Evolutionary conservation across 2,888 invertebrate species (phyloP), one percentile per base, ranked within the genome.

Genomic region (Epistrophe eligans): DNA sequence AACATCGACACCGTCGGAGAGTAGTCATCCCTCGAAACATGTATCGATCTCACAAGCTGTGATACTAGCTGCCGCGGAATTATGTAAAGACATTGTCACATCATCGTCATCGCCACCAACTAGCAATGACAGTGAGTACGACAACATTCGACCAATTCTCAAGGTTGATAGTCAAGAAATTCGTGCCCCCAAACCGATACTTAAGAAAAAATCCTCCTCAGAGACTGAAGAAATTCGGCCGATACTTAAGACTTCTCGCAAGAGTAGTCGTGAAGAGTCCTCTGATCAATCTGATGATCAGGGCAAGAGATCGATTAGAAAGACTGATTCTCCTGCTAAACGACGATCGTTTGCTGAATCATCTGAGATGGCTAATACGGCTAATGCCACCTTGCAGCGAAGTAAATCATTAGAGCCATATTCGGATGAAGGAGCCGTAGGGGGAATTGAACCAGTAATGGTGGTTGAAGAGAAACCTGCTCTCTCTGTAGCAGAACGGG

Each of bases 201-300:
- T 98, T 50, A 98, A 98, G 93, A 98, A 98, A 93, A 97, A 98
- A 92, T 96, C 96, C 0, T 96, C 95, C 88, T 95, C 95, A 0
- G 96, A 96, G 89, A 94, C 95, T 90, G 96, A 95, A 64, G 96
- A 96, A 89, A 96, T 96, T 66, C 94, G 95, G 89, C 96, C 97
- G 40, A 97, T 97, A 89, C 93, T 97, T 57, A 97, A 97, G 92
- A 94, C 95, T 62, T 95, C 95, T 1, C 95, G 95, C 89, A 95
- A 95, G 90, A 94, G 95, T 90, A 95, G 95, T 38, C 94, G 95
- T 70, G 96, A 95, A 89, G 95, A 95, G 91, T 91, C 91, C 67
- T 89, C 89, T 40, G 85, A 79, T 43, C 83, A 84, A 50, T 88
- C 88, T 10, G 88, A 84, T 24, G 88, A 88, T 58, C 89, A 85